Evolutionary conservation across 2,113 vertebrate species (phyloP), one percentile per base, ranked within the genome.

Genomic region (Andinoacara biseriatus): DNA sequence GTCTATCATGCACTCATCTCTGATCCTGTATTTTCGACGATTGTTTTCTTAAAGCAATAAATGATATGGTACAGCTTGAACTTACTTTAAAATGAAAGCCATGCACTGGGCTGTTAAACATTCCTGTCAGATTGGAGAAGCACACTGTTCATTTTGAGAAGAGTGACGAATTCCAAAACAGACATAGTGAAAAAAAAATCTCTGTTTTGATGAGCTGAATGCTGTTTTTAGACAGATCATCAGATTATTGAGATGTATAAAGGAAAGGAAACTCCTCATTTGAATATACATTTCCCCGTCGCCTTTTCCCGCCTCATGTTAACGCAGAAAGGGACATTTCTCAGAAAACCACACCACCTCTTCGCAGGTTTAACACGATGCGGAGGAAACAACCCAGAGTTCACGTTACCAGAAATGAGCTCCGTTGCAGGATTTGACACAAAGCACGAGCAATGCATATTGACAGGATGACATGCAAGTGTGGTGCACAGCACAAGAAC

Each of bases 331-430:
- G 46, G 76, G 82, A 57, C 58, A 79, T 60, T 94, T 94, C 88
- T 88, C 62, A 90, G 93, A 92, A 94, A 94, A 86, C 85, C 84
- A 0, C 91, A 82, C 1, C 84, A 91, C 87, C 78, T 93, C 72
- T 74, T 2, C 54, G 29, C 83, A 75, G 38, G 58, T 59, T 85
- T 54, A 59, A 83, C 61, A 67, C 54, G 22, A 79, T 33, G 74
- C 54, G 3, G 63, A 90, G 89, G 85, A 91, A 93, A 88, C 56
- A 87, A 61, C 65, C 75, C 74, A 82, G 58, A 65, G 24, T 74
- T 78, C 83, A 80, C 65, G 46, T 95, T 90, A 94, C 91, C 87
- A 93, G 93, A 95, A 95, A 94, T 90, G 83, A 90, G 84, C 65
- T 56, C 10, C 10, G 61, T 52, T 52, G 57, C 82, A 92, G 78